Evolutionary conservation across 2,797 vertebrate genomes (phyloP).

Genomic region (Bovichtus diacanthus): DNA sequence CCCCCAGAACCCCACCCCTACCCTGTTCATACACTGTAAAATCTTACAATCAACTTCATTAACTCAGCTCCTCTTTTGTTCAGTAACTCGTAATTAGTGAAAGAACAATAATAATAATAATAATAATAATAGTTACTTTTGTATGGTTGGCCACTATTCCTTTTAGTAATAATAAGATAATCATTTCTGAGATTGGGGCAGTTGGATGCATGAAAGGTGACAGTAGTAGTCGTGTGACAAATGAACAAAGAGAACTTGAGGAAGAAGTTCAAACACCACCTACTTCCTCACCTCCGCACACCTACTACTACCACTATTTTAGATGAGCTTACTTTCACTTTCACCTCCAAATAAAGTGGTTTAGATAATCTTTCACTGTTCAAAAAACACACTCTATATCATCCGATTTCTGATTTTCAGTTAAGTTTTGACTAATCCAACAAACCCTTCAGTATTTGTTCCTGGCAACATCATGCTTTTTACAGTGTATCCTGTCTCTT

Average conservation of each 20-base stretch:
- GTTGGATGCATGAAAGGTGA: too few relatives aligned
- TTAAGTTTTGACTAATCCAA: not conserved
- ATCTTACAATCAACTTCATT: conserved; percentile 1
- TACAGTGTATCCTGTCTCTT: conserved; percentile 31
- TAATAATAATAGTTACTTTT: too few relatives aligned
- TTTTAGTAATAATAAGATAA: too few relatives aligned
- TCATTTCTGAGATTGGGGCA: too few relatives aligned
- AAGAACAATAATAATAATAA: too few relatives aligned
- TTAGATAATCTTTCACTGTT: not conserved
- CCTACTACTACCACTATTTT: not conserved
- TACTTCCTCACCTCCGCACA: too few relatives aligned
- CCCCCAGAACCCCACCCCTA: conserved; percentile 2
- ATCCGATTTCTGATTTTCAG: not conserved
- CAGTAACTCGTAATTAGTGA: not conserved
- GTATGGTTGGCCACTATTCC: not conserved
- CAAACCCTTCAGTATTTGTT: not conserved
- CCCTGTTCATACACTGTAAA: conserved; percentile 36
- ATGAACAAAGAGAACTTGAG: too few relatives aligned
- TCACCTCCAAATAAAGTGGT: not conserved
- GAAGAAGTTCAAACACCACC: too few relatives aligned
- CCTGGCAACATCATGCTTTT: not conserved
- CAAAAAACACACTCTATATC: not conserved
- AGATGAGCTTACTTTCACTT: not conserved
- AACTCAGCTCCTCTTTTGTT: not conserved
- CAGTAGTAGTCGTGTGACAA: too few relatives aligned